Evolutionary conservation across 2,113 vertebrate genomes (phyloP), one percentile per base, ranked within the genome.

Genomic region (Onychostoma macrolepis): DNA sequence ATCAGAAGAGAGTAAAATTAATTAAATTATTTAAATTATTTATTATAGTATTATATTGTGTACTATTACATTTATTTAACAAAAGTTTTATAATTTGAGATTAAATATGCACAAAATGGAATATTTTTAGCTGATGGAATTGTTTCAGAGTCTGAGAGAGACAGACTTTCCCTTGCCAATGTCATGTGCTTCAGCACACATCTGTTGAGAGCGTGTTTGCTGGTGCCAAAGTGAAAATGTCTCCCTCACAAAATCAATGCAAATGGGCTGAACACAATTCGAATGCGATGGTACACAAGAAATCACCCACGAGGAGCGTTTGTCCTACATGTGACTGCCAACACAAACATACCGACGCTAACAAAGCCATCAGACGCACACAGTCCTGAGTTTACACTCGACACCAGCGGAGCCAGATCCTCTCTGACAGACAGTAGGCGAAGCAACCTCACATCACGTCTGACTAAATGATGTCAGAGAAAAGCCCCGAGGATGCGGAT

Each of bases 391-490:
- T 30, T 30, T 30, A 67, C 63, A 28, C 15, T 4, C 67, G 8
- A 71, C 67, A 72, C 33, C 21, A 38, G 33, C 69, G 19, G 38
- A 41, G n/a, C 26, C 28, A 19, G 26, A 69, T 24, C 24, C 65
- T 24, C 36, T 65, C 30, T 65, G 58, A 81, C 79, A 43, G 24
- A 72, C 71, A 24, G 33, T 45, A 15, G 53, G 38, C 24, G 63
- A 53, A 26, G 36, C 19, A 24, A n/a, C 36, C 61, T 41, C 61
- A 38, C 61, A 15, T 69, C 61, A 28, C 30, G 38, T 45, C 28
- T 83, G 80, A 83, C 21, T 53, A 65, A 53, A 53, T 77, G 38
- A 75, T 72, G 65, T 50, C 67, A 56, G 41, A 71, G 2, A 15
- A 53, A 53, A 83, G 28, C 65, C 81, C 65, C 0, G 43, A 83